Base-by-base conservation (phyloP, 2,797 vertebrate species). In the Botia almorhae region DNA sequence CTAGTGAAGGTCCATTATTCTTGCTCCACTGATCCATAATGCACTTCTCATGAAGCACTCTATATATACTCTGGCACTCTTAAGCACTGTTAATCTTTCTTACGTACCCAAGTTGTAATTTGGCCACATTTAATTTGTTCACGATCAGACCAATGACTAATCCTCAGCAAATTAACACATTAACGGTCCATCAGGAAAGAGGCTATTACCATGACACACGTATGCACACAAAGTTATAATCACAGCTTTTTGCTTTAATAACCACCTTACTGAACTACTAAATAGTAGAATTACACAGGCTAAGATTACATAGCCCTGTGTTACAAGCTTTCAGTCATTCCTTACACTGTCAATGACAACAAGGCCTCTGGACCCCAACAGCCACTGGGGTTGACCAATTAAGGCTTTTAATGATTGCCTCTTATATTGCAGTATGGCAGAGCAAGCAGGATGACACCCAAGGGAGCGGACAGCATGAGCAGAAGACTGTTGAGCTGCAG, bases 71-170 rank as follows among this genome's bases (percentile, higher is more conserved):
- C n/a, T n/a, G n/a, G n/a, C n/a, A n/a, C n/a, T 76, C 33, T 48
- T 11, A 36, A 65, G 33, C 58, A 61, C 17, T 43, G 80, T 84
- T 76, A 55, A 61, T 53, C 75, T 79, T 88, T 89, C 81, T 83
- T 82, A 85, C 84, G 80, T 86, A 90, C 87, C 86, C 85, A 85
- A 69, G 78, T 33, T 33, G 33, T 33, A 33, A 33, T 33, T 33
- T 33, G 33, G 33, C 33, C 33, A 33, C 33, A 5, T 33, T 33
- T 33, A 33, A 33, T 33, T 33, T 33, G 33, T 85, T 87, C 53
- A 85, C 88, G 61, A 81, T 78, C 72, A 88, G 61, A 81, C 79
- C 72, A 88, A 86, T 82, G 78, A 84, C 85, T 90, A 90, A 91
- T 90, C 85, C 87, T 19, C 46, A 64, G 68, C 26, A 69, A 17